phyloP scores from a whole-genome alignment of 2,797 vertebrate genomes.

The Rhadinocentrus ornatus region DNA sequence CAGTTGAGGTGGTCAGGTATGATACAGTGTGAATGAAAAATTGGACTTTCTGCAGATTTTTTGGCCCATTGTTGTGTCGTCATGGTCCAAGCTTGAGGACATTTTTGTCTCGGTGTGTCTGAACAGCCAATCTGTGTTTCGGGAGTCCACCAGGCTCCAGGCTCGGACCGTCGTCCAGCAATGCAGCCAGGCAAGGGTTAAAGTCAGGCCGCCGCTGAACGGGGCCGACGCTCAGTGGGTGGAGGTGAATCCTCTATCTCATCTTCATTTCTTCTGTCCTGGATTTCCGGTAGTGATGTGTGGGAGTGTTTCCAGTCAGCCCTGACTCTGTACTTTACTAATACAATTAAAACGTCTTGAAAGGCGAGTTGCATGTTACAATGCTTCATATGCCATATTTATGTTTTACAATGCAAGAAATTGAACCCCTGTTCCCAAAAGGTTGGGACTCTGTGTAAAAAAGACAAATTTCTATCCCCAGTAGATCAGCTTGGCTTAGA shows the following conservation, averaged over 20 bases:
- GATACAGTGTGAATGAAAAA: not conserved
- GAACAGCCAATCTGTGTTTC: slow-evolving; percentile 15
- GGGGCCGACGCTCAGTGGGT: slow-evolving; percentile 68
- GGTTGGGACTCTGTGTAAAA: too few relatives aligned
- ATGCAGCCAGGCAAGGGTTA: slow-evolving; percentile 67
- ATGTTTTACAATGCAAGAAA: too few relatives aligned
- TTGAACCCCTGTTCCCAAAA: too few relatives aligned
- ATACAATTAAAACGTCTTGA: too few relatives aligned
- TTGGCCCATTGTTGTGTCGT: not conserved
- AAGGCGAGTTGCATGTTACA: too few relatives aligned
- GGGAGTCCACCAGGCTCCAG: slow-evolving; percentile 28
- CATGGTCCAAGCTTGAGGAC: too few relatives aligned
- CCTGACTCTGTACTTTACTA: not conserved
- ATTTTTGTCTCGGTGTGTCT: not conserved
- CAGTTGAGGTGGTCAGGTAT: slow-evolving; percentile 25
- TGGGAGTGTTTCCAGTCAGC: not conserved
- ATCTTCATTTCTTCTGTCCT: not conserved
- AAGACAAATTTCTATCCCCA: too few relatives aligned
- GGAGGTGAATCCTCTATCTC: slow-evolving; percentile 50
- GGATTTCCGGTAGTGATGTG: not conserved
- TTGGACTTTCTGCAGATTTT: not conserved
- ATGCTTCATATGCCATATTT: too few relatives aligned
- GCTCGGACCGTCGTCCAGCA: slow-evolving; percentile 73
- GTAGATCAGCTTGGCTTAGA: too few relatives aligned
- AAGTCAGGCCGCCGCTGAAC: slow-evolving; percentile 50